Evolutionary conservation across 2,888 invertebrate species (phyloP).

Genomic region (Galeruca laticollis): DNA sequence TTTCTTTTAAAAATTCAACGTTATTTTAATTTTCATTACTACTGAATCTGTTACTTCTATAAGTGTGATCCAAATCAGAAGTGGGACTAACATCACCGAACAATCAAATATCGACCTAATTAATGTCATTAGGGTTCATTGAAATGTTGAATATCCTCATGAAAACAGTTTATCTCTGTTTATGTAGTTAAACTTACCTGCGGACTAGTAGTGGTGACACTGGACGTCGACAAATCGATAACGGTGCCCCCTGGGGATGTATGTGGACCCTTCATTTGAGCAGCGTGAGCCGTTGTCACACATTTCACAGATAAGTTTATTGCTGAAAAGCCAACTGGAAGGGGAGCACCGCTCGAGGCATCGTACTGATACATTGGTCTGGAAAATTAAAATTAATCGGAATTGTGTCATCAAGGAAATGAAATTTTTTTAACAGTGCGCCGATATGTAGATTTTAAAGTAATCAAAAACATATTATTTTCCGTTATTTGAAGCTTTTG

Average conservation of each 20-base stretch:
- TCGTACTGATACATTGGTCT: slow-evolving; percentile 89
- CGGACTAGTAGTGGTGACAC: slow-evolving; percentile 86
- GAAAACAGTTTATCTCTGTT: slow-evolving; percentile 18
- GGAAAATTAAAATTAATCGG: slow-evolving; percentile 50
- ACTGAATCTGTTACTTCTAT: neutral
- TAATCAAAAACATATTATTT: too few relatives aligned
- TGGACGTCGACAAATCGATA: slow-evolving; percentile 88
- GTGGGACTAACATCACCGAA: slow-evolving; percentile 20
- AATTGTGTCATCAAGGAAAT: slow-evolving; percentile 14
- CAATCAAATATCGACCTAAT: slow-evolving; percentile 28
- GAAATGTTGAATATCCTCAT: slow-evolving; percentile 14
- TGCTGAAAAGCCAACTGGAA: slow-evolving; percentile 82
- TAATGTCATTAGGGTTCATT: slow-evolving; percentile 19
- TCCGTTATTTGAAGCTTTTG: too few relatives aligned
- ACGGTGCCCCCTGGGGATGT: slow-evolving; percentile 83
- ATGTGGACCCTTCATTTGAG: slow-evolving; percentile 76
- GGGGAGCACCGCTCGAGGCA: slow-evolving; percentile 69
- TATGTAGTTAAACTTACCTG: slow-evolving; percentile 71
- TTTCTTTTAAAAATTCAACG: too few relatives aligned
- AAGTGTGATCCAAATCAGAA: slow-evolving; percentile 15
- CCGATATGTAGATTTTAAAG: neutral
- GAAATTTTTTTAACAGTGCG: neutral
- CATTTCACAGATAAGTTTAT: slow-evolving; percentile 90
- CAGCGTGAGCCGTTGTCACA: slow-evolving; percentile 75
- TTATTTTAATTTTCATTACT: neutral